Evolutionary conservation across 1,140 invertebrate genomes (phyloP).

Genomic region (Ephestia elutella): DNA sequence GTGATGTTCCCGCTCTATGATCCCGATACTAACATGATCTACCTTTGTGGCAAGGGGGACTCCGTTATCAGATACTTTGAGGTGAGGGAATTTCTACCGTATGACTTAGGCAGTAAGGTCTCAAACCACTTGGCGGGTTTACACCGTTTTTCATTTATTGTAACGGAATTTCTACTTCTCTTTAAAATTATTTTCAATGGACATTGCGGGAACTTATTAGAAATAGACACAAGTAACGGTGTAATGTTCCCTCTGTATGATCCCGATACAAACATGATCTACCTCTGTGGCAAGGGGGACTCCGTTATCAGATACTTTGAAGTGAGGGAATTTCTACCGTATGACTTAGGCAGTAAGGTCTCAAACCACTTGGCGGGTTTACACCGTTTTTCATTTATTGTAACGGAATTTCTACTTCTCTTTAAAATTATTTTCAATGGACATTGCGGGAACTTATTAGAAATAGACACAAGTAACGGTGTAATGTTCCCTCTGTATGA

Average conservation of each 20-base stretch:
- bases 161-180: too few species aligned
- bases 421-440: too few species aligned
- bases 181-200: too few species aligned
- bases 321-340: conserved; percentile 55
- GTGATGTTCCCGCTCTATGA: conserved; percentile 99
- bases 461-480: conserved; percentile 97
- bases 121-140: too few species aligned
- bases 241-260: conserved; percentile 99
- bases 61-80: conserved; percentile 86
- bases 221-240: conserved; percentile 97
- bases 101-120: too few species aligned
- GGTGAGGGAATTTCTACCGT: conserved; percentile 43
- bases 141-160: too few species aligned
- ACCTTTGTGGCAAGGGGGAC: conserved; percentile 96
- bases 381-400: too few species aligned
- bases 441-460: too few species aligned
- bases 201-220: conserved; percentile 55
- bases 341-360: too few species aligned
- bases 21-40: conserved; percentile 96
- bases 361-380: too few species aligned
- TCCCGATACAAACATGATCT: conserved; percentile 96
- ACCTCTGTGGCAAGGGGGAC: conserved; percentile 96
- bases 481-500: conserved; percentile 99
- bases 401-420: too few species aligned
- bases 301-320: conserved; percentile 86